A percentile compares a stretch with the other conserved stretches of the same genome.
Evolutionary conservation across 2,888 invertebrate genomes (phyloP).

Genomic region (Catocala nupta): DNA sequence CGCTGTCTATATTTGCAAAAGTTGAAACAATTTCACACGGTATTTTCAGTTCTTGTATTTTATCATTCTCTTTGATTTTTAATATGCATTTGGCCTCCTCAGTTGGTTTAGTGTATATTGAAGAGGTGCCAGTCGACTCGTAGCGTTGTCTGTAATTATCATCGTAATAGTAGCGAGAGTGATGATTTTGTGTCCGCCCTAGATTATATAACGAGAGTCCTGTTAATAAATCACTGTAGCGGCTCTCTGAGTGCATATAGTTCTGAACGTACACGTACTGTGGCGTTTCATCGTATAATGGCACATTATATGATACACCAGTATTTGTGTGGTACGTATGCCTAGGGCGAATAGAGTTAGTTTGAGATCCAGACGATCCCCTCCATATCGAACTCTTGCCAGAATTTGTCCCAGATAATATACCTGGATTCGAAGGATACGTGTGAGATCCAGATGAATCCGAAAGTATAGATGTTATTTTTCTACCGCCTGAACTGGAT

Average conservation of each 20-base stretch:
- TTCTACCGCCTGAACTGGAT: constrained; percentile 40
- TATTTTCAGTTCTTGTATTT: constrained; percentile 67
- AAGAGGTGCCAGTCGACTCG: constrained; percentile 40
- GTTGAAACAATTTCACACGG: constrained; percentile 83
- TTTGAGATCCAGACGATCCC: not conserved
- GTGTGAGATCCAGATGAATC: constrained; percentile 21
- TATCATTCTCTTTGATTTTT: constrained; percentile 70
- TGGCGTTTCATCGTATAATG: constrained; percentile 68
- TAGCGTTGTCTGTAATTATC: constrained; percentile 75
- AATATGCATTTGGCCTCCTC: constrained; percentile 71
- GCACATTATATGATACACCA: constrained; percentile 31
- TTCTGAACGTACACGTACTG: constrained; percentile 76
- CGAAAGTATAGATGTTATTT: constrained; percentile 30
- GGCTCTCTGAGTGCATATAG: constrained; percentile 76
- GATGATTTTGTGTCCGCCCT: constrained; percentile 73
- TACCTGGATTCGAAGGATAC: constrained; percentile 21
- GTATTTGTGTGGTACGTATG: constrained; percentile 42
- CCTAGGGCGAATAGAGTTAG: constrained; percentile 10
- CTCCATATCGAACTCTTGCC: no score
- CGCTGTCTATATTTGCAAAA: constrained; percentile 68
- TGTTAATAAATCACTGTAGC: constrained; percentile 75
- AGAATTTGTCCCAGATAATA: no score
- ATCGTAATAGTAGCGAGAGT: constrained; percentile 76
- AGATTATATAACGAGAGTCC: constrained; percentile 79
- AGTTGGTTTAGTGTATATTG: constrained; percentile 50